Percentiles rank a stretch among this genome's conserved stretches.
Evolutionary conservation across 2,888 invertebrate genomes (phyloP).

Genomic region (Lumbricus terrestris): DNA sequence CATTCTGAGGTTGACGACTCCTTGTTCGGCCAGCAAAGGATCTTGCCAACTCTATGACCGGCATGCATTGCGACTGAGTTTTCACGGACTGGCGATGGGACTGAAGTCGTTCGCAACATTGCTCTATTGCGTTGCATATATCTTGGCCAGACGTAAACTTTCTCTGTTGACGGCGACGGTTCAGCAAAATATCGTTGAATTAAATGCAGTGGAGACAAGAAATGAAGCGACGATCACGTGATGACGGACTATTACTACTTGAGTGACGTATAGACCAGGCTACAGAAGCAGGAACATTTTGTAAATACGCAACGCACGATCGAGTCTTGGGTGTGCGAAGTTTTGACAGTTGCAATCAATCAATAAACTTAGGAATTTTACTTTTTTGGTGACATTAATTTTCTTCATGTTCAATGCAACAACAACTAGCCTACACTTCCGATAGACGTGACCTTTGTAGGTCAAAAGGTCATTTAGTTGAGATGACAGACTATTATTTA

Average conservation of each 20-base stretch:
- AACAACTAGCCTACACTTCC: no score
- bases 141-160: background rate
- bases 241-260: background rate
- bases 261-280: no score
- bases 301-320: no score
- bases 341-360: no score
- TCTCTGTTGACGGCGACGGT: background rate
- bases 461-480: no score
- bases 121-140: background rate
- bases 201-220: background rate
- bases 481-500: background rate
- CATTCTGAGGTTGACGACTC: constrained; percentile 10
- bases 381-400: no score
- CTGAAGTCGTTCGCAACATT: background rate
- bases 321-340: no score
- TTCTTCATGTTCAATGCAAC: no score
- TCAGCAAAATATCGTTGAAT: background rate
- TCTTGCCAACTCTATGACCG: constrained; percentile 25
- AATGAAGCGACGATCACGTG: background rate
- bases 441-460: no score
- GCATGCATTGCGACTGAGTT: background rate
- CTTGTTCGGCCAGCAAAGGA: constrained; percentile 4
- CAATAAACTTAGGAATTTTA: no score
- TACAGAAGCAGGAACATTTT: no score
- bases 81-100: background rate